Base-by-base conservation (phyloP, 2,113 vertebrate genomes). In the Apus apus region DNA sequence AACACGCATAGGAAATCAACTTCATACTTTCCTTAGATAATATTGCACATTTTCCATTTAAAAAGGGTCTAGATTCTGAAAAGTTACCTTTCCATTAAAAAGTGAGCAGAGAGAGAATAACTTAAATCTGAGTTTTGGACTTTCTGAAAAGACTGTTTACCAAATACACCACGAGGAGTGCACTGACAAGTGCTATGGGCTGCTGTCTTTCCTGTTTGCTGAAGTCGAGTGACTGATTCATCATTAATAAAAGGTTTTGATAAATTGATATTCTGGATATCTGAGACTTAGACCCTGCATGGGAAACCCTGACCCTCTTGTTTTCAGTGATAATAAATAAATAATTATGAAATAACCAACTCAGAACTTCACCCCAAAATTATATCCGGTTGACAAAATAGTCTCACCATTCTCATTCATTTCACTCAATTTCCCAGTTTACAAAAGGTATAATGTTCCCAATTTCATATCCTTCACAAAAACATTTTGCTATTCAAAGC, bases 1-100 rank as follows among this genome's bases (percentile, higher is more conserved):
- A 97, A 62, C 96, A 97, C 94, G 95, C 96, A 97, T 94, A 96
- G 91, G 93, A 96, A 98, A 97, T 97, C 95, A 95, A 36, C 93
- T 92, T 92, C 96, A 57, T 67, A 74, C 70, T 80, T 75, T 34
- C 61, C 58, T 92, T 76, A 97, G 95, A 97, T 96, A 97, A 97
- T 97, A 93, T 53, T 87, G 93, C 87, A 94, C 77, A 70, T 77
- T 94, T 94, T 94, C 94, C 89, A 96, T 92, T 97, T 94, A 77
- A 95, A 96, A 96, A 7, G 54, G 54, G 73, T 76, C 86, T 26
- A 87, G 93, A 91, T 73, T 86, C 77, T 85, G 86, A 29, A 79
- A 94, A 97, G 91, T 92, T 95, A 95, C 89, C 93, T 97, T 97
- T 95, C 90, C 88, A 94, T 92, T 96, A 89, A 78, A 94, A 75